A percentile compares a stretch with the other conserved stretches of the same genome.
phyloP scores from a whole-genome alignment of 2,113 vertebrate species.

The Corvus hawaiiensis region DNA sequence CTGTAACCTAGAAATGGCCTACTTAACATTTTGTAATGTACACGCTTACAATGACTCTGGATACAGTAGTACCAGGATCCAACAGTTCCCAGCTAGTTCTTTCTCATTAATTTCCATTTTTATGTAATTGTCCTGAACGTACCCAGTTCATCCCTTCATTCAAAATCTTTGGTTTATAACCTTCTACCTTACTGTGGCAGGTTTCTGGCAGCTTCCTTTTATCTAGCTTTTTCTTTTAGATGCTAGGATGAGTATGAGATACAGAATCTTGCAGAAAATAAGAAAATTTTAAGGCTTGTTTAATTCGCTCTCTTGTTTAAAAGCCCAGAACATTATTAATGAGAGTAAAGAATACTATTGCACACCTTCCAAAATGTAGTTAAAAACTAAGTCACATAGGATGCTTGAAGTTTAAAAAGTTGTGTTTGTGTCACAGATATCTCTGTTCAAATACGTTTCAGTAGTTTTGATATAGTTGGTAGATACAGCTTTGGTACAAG shows the following conservation, averaged over 20 bases:
- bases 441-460: not conserved
- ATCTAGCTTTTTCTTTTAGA: not conserved
- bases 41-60: fast-evolving
- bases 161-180: not conserved
- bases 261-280: not conserved
- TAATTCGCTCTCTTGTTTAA: not conserved
- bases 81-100: not conserved
- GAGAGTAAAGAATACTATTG: not conserved
- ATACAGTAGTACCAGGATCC: not conserved
- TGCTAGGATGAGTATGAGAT: not conserved
- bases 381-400: not conserved
- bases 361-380: not conserved
- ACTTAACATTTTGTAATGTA: not conserved
- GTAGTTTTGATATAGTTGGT: not conserved
- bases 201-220: not conserved
- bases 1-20: not conserved
- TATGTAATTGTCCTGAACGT: fast-evolving
- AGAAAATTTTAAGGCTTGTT: not conserved
- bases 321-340: not conserved
- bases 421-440: not conserved
- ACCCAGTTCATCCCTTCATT: not conserved
- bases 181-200: not conserved
- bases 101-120: not conserved
- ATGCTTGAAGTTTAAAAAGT: not conserved
- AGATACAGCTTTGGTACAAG: not conserved